Evolutionary conservation across 1,140 invertebrate species (phyloP).

Genomic region (Sminthurides bifidus): DNA sequence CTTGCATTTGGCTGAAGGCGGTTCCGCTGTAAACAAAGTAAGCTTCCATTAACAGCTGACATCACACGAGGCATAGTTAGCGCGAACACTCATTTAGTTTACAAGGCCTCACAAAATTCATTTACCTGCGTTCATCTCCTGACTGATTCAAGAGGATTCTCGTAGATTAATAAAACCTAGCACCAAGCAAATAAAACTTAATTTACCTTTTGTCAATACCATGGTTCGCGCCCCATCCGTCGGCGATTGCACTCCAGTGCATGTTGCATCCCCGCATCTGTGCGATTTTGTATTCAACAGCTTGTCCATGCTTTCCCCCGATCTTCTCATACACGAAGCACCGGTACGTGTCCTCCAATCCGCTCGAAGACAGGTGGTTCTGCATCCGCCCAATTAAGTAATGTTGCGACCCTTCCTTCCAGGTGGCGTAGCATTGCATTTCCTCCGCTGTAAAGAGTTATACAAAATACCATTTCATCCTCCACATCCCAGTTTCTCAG

Average conservation of each 20-base stretch:
- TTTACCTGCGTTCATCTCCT: too few relatives aligned
- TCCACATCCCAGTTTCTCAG: not conserved
- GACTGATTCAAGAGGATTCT: too few relatives aligned
- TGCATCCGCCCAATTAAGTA: slow-evolving; percentile 68
- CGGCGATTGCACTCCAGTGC: slow-evolving; percentile 54
- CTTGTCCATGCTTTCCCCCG: slow-evolving; percentile 12
- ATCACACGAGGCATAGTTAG: too few relatives aligned
- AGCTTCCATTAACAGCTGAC: too few relatives aligned
- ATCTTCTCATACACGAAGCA: slow-evolving; percentile 83
- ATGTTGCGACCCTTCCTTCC: slow-evolving; percentile 76
- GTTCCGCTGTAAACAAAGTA: not conserved
- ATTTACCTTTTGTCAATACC: slow-evolving; percentile 50
- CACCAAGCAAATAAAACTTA: too few relatives aligned
- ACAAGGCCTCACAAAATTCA: too few relatives aligned
- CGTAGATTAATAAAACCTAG: too few relatives aligned
- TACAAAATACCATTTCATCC: too few relatives aligned
- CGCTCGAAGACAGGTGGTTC: slow-evolving; percentile 63
- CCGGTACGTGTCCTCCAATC: slow-evolving; percentile 79
- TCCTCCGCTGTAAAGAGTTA: slow-evolving; percentile 56
- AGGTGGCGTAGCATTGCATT: slow-evolving; percentile 68
- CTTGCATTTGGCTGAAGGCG: slow-evolving; percentile 33
- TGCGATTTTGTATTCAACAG: slow-evolving; percentile 57
- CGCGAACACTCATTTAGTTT: too few relatives aligned
- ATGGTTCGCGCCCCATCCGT: slow-evolving; percentile 52
- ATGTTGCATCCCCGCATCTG: slow-evolving; percentile 70